These are phyloP conservation scores for Otis tarda DNA, from an alignment of 2,113 vertebrate species.

Conservation along the genomic window DNA sequence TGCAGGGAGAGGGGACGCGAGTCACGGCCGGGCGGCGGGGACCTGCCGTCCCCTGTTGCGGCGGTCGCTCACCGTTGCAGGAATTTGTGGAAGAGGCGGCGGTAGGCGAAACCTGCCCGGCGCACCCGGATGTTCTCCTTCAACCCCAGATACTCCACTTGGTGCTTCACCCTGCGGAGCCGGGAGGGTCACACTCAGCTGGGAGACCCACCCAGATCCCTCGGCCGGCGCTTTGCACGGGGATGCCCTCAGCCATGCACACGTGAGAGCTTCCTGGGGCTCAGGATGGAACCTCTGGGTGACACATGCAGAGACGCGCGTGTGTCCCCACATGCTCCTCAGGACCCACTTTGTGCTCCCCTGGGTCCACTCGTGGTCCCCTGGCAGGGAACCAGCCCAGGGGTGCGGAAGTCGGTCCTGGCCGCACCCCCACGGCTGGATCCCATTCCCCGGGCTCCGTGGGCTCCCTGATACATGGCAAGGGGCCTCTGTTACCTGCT, in stretches of 20 bases:
- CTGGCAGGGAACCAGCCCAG: background rate
- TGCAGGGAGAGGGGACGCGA: constrained; percentile 1
- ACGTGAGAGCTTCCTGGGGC: background rate
- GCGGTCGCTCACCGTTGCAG: constrained; percentile 80
- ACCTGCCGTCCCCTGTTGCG: accelerated
- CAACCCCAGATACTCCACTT: constrained; percentile 94
- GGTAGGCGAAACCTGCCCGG: constrained; percentile 91
- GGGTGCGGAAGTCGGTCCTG: background rate
- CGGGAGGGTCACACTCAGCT: accelerated
- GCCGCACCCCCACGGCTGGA: accelerated
- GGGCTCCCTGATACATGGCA: accelerated
- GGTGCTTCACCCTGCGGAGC: constrained; percentile 85
- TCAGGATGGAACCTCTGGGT: background rate
- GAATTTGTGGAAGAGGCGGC: constrained; percentile 91
- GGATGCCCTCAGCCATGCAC: accelerated
- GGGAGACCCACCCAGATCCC: background rate
- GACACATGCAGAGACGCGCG: accelerated
- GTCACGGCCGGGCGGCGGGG: accelerated
- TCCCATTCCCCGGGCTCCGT: accelerated
- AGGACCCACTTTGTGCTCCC: background rate
- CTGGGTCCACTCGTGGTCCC: background rate
- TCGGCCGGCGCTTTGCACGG: accelerated
- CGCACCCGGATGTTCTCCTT: constrained; percentile 94
- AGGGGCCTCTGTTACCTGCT: constrained; percentile 80
- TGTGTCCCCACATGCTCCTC: accelerated